phyloP scores from a whole-genome alignment of 1,140 invertebrate genomes.

The Rhopalosiphum maidis region DNA sequence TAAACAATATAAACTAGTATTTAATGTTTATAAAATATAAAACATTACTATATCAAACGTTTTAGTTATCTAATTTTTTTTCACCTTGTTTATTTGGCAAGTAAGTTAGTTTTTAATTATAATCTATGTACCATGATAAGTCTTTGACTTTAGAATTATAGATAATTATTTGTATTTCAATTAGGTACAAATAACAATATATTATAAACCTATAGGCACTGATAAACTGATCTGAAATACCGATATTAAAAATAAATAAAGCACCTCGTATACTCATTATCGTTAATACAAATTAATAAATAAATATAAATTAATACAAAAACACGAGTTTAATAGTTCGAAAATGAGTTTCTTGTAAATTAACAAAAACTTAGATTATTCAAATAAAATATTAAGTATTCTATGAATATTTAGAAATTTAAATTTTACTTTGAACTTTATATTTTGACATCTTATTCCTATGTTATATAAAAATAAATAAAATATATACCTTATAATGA shows the following conservation, averaged over 20 bases:
- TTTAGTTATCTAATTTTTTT: not conserved
- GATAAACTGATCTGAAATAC: not conserved
- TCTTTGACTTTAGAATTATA: not conserved
- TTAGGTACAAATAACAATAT: not conserved
- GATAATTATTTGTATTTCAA: not conserved
- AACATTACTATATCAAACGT: not conserved
- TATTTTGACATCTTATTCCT: not conserved
- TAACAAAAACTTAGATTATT: not conserved
- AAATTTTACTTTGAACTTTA: not conserved
- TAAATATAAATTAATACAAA: not conserved
- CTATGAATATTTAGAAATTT: not conserved
- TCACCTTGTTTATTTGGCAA: slow-evolving; percentile 4
- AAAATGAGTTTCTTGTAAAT: not conserved
- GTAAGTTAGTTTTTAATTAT: not conserved
- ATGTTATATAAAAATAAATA: not conserved
- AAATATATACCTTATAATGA: no score
- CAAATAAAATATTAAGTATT: not conserved
- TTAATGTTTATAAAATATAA: not conserved
- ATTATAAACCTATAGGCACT: not conserved
- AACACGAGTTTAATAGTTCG: not conserved
- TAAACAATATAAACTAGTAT: not conserved
- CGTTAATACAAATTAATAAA: no score
- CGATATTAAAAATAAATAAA: no score
- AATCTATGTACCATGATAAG: not conserved
- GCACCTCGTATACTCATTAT: no score